phyloP scores from a whole-genome alignment of 2,888 invertebrate species.

The Cantharis rufa region DNA sequence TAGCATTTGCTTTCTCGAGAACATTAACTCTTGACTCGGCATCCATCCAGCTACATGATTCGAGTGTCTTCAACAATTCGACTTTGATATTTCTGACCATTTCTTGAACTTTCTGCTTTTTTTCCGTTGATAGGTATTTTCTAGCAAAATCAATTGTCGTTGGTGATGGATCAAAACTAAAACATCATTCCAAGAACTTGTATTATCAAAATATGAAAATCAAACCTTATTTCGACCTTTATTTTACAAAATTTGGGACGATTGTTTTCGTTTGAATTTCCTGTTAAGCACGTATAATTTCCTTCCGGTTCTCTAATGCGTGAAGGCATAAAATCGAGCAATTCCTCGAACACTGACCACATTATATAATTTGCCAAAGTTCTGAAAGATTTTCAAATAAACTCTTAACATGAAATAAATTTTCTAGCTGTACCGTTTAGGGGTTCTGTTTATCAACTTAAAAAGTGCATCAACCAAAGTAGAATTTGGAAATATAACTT shows the following conservation, averaged over 20 bases:
- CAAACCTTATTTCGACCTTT: neutral
- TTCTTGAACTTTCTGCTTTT: conserved; percentile 24
- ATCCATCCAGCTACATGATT: conserved; percentile 36
- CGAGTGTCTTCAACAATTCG: conserved; percentile 31
- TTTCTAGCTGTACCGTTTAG: conserved; percentile 12
- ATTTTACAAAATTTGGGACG: neutral
- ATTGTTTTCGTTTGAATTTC: neutral
- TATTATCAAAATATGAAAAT: neutral
- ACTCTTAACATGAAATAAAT: neutral
- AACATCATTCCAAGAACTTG: neutral
- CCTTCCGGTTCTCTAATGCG: neutral
- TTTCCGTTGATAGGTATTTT: conserved; percentile 20
- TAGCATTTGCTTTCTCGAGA: conserved; percentile 32
- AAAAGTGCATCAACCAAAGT: neutral
- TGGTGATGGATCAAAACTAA: conserved; percentile 1
- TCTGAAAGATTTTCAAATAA: neutral
- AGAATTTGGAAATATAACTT: conserved; percentile 2
- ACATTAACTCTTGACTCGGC: conserved; percentile 33
- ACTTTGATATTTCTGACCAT: conserved; percentile 34
- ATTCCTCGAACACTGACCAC: conserved; percentile 13
- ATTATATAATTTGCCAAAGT: conserved; percentile 26
- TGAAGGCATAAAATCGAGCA: conserved; percentile 1
- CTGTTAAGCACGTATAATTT: conserved; percentile 7
- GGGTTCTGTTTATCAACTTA: conserved; percentile 6
- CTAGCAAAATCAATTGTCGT: conserved; percentile 9